phyloP scores from a whole-genome alignment of 92 coral and sea anemone genomes.

The Porites lobata region DNA sequence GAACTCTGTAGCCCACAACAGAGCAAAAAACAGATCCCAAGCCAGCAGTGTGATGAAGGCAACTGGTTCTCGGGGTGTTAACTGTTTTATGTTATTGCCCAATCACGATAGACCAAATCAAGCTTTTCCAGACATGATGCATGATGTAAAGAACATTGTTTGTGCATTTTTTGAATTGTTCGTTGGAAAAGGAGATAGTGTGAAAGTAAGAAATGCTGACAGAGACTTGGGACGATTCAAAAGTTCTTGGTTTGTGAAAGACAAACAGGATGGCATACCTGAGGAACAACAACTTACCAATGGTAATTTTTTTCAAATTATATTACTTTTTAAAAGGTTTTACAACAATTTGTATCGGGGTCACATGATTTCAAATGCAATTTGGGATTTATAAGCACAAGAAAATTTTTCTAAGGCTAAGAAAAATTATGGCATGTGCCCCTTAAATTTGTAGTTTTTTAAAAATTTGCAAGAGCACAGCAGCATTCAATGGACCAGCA shows the following conservation, averaged over 20 bases:
- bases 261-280: neutral
- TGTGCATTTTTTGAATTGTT: neutral
- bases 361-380: no score
- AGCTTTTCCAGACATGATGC: conserved; percentile 44
- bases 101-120: conserved; percentile 9
- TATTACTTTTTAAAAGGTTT: neutral
- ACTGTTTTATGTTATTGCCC: conserved; percentile 46
- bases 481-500: no score
- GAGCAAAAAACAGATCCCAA: conserved; percentile 20
- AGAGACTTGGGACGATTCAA: conserved; percentile 27
- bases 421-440: no score
- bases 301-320: neutral
- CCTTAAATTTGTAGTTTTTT: no score
- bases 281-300: neutral
- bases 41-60: conserved; percentile 28
- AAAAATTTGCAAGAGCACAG: no score
- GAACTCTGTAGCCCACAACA: conserved; percentile 16
- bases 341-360: no score
- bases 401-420: no score
- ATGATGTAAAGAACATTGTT: neutral
- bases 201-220: conserved; percentile 48
- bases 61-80: conserved; percentile 11
- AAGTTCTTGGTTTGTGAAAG: neutral
- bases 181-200: conserved; percentile 28
- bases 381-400: no score